Percentiles rank a stretch among this genome's conserved stretches.
phyloP scores from a whole-genome alignment of 2,797 vertebrate genomes.

The Eulemur mongoz region DNA sequence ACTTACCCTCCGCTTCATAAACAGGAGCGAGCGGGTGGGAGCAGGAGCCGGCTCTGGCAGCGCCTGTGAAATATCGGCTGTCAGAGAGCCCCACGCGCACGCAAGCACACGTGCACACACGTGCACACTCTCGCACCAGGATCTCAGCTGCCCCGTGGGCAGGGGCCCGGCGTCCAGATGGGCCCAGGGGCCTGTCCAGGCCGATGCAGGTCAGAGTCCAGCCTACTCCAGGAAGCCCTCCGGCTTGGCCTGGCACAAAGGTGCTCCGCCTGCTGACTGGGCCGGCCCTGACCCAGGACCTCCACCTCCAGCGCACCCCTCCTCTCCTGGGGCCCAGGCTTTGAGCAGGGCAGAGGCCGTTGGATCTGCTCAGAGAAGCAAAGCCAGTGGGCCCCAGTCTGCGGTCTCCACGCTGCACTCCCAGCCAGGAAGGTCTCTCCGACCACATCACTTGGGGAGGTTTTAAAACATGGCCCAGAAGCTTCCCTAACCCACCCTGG shows the following conservation, averaged over 20 bases:
- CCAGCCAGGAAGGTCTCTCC: background rate
- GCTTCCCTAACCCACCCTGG: background rate
- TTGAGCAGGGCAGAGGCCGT: rapidly evolving
- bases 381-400: background rate
- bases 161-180: background rate
- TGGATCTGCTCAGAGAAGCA: background rate
- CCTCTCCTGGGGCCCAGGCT: background rate
- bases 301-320: background rate
- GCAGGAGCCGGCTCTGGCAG: conserved; percentile 82
- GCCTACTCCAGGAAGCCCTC: background rate
- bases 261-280: background rate
- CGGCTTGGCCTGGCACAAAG: background rate
- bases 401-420: rapidly evolving
- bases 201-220: rapidly evolving
- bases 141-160: conserved; percentile 66
- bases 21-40: conserved; percentile 89
- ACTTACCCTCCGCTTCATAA: conserved; percentile 98
- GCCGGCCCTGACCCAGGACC: background rate
- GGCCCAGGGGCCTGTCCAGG: background rate
- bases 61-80: conserved; percentile 93
- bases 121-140: background rate
- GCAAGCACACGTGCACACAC: conserved; percentile 81
- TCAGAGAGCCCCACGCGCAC: conserved; percentile 84
- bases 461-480: background rate
- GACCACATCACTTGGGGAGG: rapidly evolving